These are phyloP conservation scores for Tenualosa ilisha DNA, from an alignment of 2,797 vertebrate genomes.

Conservation along the genomic window DNA sequence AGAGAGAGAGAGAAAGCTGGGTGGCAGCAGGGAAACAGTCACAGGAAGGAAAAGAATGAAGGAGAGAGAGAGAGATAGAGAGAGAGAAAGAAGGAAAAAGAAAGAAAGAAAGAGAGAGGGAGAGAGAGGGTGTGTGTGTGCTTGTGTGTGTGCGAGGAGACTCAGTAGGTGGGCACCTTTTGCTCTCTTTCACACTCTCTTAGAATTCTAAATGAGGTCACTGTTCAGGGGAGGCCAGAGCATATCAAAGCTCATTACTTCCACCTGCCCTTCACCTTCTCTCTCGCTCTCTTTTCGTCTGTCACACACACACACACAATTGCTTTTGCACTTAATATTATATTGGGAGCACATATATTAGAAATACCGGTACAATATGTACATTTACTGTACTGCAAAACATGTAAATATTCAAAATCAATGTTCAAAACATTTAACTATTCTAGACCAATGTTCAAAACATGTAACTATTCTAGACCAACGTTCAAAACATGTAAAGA, in stretches of 20 bases:
- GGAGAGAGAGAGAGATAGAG: background rate
- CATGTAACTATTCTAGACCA: too few species aligned
- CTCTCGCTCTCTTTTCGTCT: conserved; percentile 48
- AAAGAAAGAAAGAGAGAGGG: background rate
- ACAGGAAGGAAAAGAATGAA: background rate
- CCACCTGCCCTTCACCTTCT: conserved; percentile 78
- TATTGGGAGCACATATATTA: background rate
- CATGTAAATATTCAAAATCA: too few species aligned
- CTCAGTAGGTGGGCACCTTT: conserved; percentile 58
- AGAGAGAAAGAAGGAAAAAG: background rate
- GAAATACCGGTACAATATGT: background rate
- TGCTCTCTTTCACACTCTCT: conserved; percentile 63
- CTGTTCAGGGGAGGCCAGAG: conserved; percentile 72
- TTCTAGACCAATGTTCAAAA: too few species aligned
- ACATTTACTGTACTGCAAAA: too few species aligned
- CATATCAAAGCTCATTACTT: conserved; percentile 78
- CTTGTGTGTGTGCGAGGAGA: background rate
- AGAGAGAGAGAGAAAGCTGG: background rate
- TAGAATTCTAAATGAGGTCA: conserved; percentile 88
- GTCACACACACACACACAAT: background rate
- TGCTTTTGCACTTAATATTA: too few species aligned
- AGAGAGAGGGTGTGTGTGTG: background rate
- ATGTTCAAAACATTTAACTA: too few species aligned
- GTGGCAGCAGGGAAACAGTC: too few species aligned
- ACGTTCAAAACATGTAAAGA: too few species aligned